Conservation (phyloP, 2,888 invertebrate genomes). For the Euspilapteryx auroguttella region DNA sequence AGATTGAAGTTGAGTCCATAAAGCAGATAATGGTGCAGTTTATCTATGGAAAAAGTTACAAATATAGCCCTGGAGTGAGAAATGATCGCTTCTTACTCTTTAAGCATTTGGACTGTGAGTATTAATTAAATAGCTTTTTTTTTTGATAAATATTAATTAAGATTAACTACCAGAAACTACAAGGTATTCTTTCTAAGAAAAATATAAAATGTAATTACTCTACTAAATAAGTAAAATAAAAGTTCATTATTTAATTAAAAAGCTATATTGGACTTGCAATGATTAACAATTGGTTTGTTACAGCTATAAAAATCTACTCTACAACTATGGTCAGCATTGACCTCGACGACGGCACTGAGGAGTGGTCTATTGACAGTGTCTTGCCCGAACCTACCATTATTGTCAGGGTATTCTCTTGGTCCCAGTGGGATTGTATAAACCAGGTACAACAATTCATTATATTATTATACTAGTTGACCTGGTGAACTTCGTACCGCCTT, state of each 20-base stretch:
- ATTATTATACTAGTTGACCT: too few species aligned
- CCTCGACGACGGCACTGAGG: conserved; percentile 45
- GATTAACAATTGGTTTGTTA: not conserved
- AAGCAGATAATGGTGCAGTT: conserved; percentile 82
- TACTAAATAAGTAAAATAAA: conserved; percentile 1
- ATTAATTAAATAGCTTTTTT: conserved; percentile 3
- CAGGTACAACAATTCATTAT: too few species aligned
- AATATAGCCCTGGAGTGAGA: conserved; percentile 47
- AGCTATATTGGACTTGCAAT: not conserved
- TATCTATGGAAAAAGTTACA: conserved; percentile 65
- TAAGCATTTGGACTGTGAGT: conserved; percentile 78
- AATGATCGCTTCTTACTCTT: conserved; percentile 73
- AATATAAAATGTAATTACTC: too few species aligned
- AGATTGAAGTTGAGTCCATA: conserved; percentile 55
- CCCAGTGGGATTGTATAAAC: conserved; percentile 81
- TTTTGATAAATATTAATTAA: conserved; percentile 2
- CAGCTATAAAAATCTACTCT: conserved; percentile 12
- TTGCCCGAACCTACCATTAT: conserved; percentile 57
- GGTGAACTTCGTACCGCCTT: too few species aligned
- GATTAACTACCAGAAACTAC: conserved; percentile 2
- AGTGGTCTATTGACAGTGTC: conserved; percentile 59
- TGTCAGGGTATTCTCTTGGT: conserved; percentile 80
- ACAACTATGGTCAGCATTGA: conserved; percentile 41
- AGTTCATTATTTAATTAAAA: not conserved
- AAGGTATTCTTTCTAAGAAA: too few species aligned